Evolutionary conservation across 23 tunicate species (phyloP), one percentile per base, ranked within the genome.

Genomic region (Trididemnum nubilum): DNA sequence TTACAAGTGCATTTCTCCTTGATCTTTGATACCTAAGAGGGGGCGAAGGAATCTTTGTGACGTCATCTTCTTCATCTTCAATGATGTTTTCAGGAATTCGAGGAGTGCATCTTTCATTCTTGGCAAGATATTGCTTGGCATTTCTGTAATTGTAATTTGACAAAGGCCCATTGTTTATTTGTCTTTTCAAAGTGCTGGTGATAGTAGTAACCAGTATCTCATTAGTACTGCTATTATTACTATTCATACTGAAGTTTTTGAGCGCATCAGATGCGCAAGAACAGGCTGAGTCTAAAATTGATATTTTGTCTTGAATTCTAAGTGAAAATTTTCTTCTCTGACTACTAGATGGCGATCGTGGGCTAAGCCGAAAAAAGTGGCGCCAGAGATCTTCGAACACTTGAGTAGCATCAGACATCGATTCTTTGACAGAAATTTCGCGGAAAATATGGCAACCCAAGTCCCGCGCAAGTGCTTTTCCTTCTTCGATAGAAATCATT

Each of bases 351-450:
- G 84, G 84, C 64, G 74, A 80, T 35, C 84, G 54, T 18, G 84
- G 84, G 34, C 74, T 80, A 32, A 38, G 64, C 23, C 59, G 59
- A 19, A 15, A 22, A 80, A 74, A 83, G 4, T 83, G 28, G 26
- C 87, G 72, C 87, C 87, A 83, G 34, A 83, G 76, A 39, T 83
- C 82, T 59, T 59, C 72, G 33, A 74, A 83, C 52, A 83, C 73
- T 32, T 75, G 29, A 28, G 58, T n/a, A 9, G 87, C 58, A 7
- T 83, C 82, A 3, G 21, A 7, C 34, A 59, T 35, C 23, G 87
- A 73, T 36, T 83, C 87, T 37, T 83, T 83, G 81, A 83, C 87
- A 21, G 87, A 83, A 22, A 83, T 83, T 44, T 83, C 87, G 4
- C 87, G 87, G 59, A 83, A 83, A 18, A 83, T 33, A 30, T 83